These are phyloP conservation scores for Centropus unirufus DNA, from an alignment of 2,113 vertebrate genomes.

Conservation along the genomic window DNA sequence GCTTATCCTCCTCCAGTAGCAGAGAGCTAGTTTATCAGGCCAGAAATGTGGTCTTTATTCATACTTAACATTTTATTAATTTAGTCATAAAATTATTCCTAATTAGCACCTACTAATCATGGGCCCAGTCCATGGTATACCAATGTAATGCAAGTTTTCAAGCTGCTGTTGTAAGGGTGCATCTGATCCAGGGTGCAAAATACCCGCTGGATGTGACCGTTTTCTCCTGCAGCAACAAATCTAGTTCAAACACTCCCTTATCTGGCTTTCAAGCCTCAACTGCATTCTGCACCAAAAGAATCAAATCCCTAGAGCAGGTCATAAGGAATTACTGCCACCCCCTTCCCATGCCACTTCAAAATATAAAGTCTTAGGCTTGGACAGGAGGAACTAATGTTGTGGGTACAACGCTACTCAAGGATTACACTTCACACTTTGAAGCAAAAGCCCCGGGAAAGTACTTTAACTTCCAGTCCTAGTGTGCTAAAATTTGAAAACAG, in stretches of 20 bases:
- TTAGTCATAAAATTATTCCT: background rate
- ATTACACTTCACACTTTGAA: background rate
- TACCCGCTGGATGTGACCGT: background rate
- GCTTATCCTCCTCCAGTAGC: background rate
- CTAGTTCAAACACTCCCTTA: background rate
- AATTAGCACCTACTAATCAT: background rate
- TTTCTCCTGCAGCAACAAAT: background rate
- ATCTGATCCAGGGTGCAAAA: background rate
- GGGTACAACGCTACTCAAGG: background rate
- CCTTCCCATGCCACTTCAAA: background rate
- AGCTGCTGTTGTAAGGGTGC: background rate
- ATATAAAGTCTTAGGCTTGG: background rate
- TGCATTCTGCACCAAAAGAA: background rate
- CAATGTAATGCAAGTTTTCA: background rate
- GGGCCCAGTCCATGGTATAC: background rate
- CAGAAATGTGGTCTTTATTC: background rate
- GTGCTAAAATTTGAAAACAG: slow-evolving; percentile 29
- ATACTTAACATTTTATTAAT: too few species aligned
- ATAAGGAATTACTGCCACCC: background rate
- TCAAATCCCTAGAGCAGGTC: background rate
- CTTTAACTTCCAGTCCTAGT: slow-evolving; percentile 43
- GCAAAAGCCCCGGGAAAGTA: background rate
- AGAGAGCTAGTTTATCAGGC: background rate
- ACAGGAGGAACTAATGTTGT: background rate
- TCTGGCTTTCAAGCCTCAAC: background rate